Evolutionary conservation across 2,797 vertebrate species (phyloP).

Genomic region (Philypnodon macrostomus): DNA sequence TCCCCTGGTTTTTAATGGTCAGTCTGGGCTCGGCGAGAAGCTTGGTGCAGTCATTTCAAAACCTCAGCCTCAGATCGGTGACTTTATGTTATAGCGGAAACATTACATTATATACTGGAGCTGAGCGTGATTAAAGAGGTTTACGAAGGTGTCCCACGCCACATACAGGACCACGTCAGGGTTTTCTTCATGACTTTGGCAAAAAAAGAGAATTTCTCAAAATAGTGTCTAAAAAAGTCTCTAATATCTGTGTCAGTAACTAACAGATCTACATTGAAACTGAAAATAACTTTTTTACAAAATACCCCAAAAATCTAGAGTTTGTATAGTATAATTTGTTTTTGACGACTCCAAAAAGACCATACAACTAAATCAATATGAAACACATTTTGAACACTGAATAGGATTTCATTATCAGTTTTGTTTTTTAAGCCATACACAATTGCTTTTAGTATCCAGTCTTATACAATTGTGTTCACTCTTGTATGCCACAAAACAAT

Average conservation of each 20-base stretch:
- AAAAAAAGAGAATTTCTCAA: too few relatives aligned
- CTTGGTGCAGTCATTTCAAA: conserved; percentile 77
- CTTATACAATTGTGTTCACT: too few relatives aligned
- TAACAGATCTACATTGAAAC: too few relatives aligned
- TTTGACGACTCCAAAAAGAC: too few relatives aligned
- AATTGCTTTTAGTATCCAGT: too few relatives aligned
- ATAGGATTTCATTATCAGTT: not conserved
- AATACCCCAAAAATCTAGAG: too few relatives aligned
- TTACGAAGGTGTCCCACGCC: conserved; percentile 67
- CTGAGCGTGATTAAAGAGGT: conserved; percentile 54
- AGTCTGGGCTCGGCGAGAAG: conserved; percentile 72
- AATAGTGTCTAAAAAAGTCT: too few relatives aligned
- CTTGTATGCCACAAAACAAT: conserved; percentile 1
- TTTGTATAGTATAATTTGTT: too few relatives aligned
- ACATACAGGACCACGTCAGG: conserved; percentile 34
- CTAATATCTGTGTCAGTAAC: too few relatives aligned
- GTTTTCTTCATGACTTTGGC: not conserved
- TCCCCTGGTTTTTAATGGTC: conserved; percentile 80
- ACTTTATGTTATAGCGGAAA: conserved; percentile 82
- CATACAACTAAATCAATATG: too few relatives aligned
- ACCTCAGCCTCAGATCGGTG: conserved; percentile 70
- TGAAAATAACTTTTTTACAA: too few relatives aligned
- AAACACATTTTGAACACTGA: too few relatives aligned
- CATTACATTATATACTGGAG: conserved; percentile 80
- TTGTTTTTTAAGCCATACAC: not conserved